Evolutionary conservation across 2,888 invertebrate genomes (phyloP).

Genomic region (Sphaerophoria rueppellii): DNA sequence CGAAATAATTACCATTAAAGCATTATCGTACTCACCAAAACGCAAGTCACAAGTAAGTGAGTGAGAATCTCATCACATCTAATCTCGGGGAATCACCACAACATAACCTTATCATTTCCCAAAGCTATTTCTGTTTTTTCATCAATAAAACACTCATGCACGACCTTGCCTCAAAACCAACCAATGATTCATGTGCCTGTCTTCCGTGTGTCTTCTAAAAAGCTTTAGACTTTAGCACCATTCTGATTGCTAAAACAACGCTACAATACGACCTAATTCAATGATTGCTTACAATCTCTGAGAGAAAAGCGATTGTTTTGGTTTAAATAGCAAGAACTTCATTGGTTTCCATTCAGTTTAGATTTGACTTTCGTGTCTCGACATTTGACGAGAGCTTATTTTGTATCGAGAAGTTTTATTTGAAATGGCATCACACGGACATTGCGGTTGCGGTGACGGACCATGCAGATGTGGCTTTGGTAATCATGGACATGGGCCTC

Average conservation of each 20-base stretch:
- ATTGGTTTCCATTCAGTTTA: slow-evolving; percentile 23
- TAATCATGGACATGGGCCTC: not conserved
- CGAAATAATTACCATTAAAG: slow-evolving; percentile 4
- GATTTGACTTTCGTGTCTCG: not conserved
- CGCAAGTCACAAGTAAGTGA: not conserved
- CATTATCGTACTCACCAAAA: slow-evolving; percentile 3
- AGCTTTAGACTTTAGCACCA: slow-evolving; percentile 13
- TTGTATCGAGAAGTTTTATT: not conserved
- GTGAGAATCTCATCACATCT: not conserved
- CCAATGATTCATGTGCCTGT: not conserved
- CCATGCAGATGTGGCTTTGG: slow-evolving; percentile 9
- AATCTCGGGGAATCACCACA: slow-evolving; percentile 4
- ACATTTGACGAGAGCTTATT: not conserved
- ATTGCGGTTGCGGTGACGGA: not conserved
- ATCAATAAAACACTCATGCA: not conserved
- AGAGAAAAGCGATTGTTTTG: not conserved
- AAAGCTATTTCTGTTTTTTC: not conserved
- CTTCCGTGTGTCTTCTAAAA: not conserved
- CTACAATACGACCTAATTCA: slow-evolving; percentile 10
- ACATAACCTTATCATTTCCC: not conserved
- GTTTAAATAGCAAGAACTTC: slow-evolving; percentile 27
- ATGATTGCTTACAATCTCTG: not conserved
- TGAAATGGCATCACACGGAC: slow-evolving; percentile 37
- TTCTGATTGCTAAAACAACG: slow-evolving; percentile 1
- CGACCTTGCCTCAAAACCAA: not conserved